phyloP scores from a whole-genome alignment of 2,113 vertebrate genomes.

The Gobiocypris rarus region DNA sequence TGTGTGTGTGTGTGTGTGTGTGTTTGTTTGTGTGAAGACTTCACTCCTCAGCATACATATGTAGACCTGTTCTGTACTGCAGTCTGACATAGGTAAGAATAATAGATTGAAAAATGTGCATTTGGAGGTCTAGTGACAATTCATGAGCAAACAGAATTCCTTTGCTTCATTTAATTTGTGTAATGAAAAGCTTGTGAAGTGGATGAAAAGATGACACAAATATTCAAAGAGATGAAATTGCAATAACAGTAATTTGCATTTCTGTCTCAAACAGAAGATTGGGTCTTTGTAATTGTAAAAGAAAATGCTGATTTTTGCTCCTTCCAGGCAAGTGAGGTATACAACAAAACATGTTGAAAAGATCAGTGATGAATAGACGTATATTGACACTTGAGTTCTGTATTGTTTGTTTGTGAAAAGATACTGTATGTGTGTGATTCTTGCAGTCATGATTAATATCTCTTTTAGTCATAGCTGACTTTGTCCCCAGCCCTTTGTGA shows the following conservation, averaged over 20 bases:
- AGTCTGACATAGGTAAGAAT: conserved; percentile 12
- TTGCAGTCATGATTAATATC: neutral
- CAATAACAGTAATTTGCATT: conserved; percentile 51
- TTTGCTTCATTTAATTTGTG: conserved; percentile 56
- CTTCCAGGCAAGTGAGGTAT: neutral
- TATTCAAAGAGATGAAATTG: conserved; percentile 48
- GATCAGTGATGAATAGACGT: neutral
- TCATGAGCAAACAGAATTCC: conserved; percentile 43
- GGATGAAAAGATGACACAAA: conserved; percentile 49
- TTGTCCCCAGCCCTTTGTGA: neutral
- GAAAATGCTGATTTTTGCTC: conserved; percentile 7
- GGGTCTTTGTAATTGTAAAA: conserved; percentile 30
- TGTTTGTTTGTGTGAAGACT: neutral
- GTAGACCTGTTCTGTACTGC: conserved; percentile 17
- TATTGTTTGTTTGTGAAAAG: neutral
- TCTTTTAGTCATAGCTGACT: neutral
- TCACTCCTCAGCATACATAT: conserved; percentile 40
- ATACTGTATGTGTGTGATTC: neutral
- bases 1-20: too few relatives aligned
- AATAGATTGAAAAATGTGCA: too few relatives aligned
- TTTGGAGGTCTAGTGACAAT: conserved; percentile 41
- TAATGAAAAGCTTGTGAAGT: conserved; percentile 53
- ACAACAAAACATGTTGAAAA: neutral
- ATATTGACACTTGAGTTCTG: neutral
- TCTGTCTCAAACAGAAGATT: conserved; percentile 19